These are phyloP conservation scores for Eremobia ochroleuca DNA, from an alignment of 2,888 invertebrate species.

Conservation along the genomic window DNA sequence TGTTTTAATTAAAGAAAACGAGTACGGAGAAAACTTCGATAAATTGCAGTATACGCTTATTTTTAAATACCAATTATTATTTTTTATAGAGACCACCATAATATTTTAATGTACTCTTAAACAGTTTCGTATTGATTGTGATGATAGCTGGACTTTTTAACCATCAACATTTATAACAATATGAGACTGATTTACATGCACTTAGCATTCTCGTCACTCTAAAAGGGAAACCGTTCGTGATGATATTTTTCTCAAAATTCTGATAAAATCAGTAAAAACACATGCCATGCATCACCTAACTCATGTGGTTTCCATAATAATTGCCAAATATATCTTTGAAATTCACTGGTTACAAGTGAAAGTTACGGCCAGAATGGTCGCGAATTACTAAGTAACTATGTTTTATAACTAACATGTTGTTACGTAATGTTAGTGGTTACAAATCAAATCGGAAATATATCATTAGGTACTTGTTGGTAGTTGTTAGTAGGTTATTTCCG, in stretches of 20 bases:
- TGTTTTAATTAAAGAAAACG: not conserved
- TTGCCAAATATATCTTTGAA: constrained; percentile 38
- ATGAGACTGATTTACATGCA: not conserved
- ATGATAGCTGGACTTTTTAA: not conserved
- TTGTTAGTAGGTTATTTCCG: not conserved
- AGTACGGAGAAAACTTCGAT: not conserved
- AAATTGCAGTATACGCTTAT: not conserved
- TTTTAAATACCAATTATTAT: not conserved
- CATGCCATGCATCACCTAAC: constrained; percentile 19
- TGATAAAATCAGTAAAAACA: constrained; percentile 31
- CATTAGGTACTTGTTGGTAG: constrained; percentile 3
- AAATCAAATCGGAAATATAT: constrained; percentile 31
- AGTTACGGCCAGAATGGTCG: constrained; percentile 43
- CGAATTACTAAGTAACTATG: constrained; percentile 41
- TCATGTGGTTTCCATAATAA: constrained; percentile 40
- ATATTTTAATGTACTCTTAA: not conserved
- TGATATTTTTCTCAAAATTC: constrained; percentile 26
- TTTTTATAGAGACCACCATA: not conserved
- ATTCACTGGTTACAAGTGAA: constrained; percentile 47
- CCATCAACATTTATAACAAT: not conserved
- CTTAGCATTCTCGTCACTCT: constrained; percentile 3
- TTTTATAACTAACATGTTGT: constrained; percentile 20
- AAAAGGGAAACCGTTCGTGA: constrained; percentile 39
- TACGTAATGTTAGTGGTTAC: constrained; percentile 28
- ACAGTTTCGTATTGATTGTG: not conserved